Evolutionary conservation across 2,113 vertebrate genomes (phyloP).

Genomic region (Mastomys natalensis): DNA sequence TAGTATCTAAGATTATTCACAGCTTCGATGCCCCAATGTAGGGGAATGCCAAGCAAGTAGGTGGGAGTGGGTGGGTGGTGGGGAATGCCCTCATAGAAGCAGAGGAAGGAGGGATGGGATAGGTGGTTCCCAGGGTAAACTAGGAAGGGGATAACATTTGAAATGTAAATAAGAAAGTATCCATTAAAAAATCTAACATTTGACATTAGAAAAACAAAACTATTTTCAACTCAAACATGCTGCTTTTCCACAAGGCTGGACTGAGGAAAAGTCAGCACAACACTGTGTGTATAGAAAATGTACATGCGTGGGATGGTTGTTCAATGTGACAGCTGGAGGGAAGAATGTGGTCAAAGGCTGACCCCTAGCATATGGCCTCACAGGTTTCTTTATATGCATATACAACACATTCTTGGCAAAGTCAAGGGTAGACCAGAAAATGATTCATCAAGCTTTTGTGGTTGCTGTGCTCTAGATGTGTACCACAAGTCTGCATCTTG

Average conservation of each 20-base stretch:
- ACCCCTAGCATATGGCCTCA: constrained; percentile 66
- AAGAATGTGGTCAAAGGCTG: constrained; percentile 60
- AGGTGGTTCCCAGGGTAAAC: too few species aligned
- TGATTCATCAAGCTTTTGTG: constrained; percentile 38
- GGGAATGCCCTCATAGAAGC: too few species aligned
- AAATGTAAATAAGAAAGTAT: too few species aligned
- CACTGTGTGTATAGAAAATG: neutral
- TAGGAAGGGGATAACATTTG: too few species aligned
- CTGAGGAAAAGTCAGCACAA: neutral
- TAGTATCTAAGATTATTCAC: neutral
- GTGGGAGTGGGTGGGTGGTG: too few species aligned
- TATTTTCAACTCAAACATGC: neutral
- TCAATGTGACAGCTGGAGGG: constrained; percentile 43
- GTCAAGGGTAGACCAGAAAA: constrained; percentile 56
- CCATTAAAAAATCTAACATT: neutral
- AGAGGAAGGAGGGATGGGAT: too few species aligned
- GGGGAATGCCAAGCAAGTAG: too few species aligned
- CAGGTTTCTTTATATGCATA: constrained; percentile 57
- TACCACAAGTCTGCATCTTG: constrained; percentile 61
- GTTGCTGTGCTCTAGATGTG: neutral
- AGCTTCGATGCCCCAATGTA: neutral
- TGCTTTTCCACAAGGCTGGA: neutral
- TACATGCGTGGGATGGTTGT: constrained; percentile 34
- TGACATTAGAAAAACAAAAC: neutral
- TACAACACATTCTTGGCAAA: constrained; percentile 65